Percentiles rank a stretch among this genome's conserved stretches.
These are phyloP conservation scores for Telmatochromis sp. DNA, from an alignment of 2,113 vertebrate species.

Conservation along the genomic window DNA sequence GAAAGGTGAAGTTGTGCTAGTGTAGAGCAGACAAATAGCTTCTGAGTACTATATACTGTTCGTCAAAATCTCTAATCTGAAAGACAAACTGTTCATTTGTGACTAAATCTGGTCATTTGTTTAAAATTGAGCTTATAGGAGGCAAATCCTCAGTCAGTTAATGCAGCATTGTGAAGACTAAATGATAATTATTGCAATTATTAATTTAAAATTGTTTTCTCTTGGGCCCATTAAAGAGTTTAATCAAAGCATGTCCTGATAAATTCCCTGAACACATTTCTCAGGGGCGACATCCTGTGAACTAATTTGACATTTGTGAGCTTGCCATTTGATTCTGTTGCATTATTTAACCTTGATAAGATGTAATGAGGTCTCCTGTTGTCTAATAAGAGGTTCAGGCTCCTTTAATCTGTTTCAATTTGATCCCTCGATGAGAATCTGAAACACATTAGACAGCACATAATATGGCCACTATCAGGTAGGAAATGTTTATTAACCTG, in stretches of 20 bases:
- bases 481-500: neutral
- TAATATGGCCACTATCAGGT: neutral
- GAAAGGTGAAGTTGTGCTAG: neutral
- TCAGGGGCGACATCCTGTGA: neutral
- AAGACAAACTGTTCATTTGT: neutral
- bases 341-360: neutral
- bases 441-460: neutral
- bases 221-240: neutral
- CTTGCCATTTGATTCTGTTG: neutral
- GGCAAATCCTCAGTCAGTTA: neutral
- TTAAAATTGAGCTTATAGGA: neutral
- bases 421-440: neutral
- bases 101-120: neutral
- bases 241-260: neutral
- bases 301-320: neutral
- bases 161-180: neutral
- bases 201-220: neutral
- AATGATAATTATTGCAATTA: neutral
- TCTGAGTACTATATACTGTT: neutral
- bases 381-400: neutral
- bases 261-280: neutral
- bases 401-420: neutral
- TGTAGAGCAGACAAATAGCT: neutral
- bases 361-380: conserved; percentile 2
- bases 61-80: neutral